Evolutionary conservation across 2,797 vertebrate genomes (phyloP).

Genomic region (Notolabrus celidotus): DNA sequence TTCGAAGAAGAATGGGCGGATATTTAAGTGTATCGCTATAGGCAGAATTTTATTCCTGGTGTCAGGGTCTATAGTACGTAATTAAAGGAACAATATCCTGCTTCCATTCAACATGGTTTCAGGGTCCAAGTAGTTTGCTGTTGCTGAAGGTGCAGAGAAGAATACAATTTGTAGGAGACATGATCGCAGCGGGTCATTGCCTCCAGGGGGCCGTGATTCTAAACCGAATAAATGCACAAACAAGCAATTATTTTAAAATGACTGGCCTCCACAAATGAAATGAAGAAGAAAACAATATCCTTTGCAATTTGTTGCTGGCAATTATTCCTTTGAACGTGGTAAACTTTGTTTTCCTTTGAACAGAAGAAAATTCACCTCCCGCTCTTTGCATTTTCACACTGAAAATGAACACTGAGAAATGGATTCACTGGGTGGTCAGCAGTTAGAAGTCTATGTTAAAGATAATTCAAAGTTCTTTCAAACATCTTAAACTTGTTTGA

Average conservation of each 20-base stretch:
- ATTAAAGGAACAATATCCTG: constrained; percentile 46
- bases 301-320: constrained; percentile 25
- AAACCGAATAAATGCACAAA: constrained; percentile 48
- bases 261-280: constrained; percentile 28
- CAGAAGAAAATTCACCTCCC: background rate
- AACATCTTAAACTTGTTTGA: too few species aligned
- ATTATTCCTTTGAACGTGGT: constrained; percentile 39
- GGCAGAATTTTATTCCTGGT: constrained; percentile 7
- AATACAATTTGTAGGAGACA: constrained; percentile 39
- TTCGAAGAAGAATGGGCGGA: background rate
- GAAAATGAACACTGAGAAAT: too few species aligned
- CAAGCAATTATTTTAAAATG: constrained; percentile 62
- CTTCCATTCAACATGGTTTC: constrained; percentile 21
- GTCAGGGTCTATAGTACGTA: constrained; percentile 2
- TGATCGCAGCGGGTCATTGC: constrained; percentile 32
- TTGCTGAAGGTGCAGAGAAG: constrained; percentile 16
- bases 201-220: constrained; percentile 15
- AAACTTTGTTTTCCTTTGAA: constrained; percentile 25
- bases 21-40: constrained; percentile 2
- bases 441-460: background rate
- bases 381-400: background rate
- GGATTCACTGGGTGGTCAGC: background rate
- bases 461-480: background rate
- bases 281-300: constrained; percentile 32
- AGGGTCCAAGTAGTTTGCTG: constrained; percentile 13